A percentile compares a stretch with the other conserved stretches of the same genome.
These are phyloP conservation scores for Pangasianodon gigas DNA, from an alignment of 2,113 vertebrate genomes.

Conservation along the genomic window DNA sequence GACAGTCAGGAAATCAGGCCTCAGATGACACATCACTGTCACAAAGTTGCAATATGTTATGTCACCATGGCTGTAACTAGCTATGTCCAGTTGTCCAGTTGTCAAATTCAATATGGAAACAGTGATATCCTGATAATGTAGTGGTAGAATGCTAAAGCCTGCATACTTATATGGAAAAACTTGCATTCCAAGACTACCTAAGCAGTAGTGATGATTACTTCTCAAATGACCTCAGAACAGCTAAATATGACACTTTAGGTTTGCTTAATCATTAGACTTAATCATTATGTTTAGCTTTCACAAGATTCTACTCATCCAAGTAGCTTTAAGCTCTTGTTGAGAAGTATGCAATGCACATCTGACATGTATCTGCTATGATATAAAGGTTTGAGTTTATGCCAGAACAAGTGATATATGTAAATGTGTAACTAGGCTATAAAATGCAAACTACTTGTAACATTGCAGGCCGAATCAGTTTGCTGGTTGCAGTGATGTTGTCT, in stretches of 20 bases:
- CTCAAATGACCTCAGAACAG: neutral
- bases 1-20: neutral
- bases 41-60: neutral
- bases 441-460: neutral
- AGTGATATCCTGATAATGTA: neutral
- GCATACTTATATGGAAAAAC: neutral
- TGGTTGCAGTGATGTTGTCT: neutral
- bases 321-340: neutral
- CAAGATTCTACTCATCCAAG: neutral
- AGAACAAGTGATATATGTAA: too few species aligned
- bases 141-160: neutral
- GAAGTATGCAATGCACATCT: neutral
- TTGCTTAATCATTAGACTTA: neutral
- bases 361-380: neutral
- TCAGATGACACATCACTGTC: neutral
- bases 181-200: neutral
- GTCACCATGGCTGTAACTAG: neutral
- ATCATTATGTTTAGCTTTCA: neutral
- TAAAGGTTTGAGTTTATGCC: neutral
- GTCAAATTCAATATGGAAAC: neutral
- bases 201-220: neutral
- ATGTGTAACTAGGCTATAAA: neutral
- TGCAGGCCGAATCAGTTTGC: neutral
- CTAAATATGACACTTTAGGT: neutral
- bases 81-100: neutral